These are phyloP conservation scores for Urocolius indicus DNA, from an alignment of 2,113 vertebrate genomes.

Conservation along the genomic window DNA sequence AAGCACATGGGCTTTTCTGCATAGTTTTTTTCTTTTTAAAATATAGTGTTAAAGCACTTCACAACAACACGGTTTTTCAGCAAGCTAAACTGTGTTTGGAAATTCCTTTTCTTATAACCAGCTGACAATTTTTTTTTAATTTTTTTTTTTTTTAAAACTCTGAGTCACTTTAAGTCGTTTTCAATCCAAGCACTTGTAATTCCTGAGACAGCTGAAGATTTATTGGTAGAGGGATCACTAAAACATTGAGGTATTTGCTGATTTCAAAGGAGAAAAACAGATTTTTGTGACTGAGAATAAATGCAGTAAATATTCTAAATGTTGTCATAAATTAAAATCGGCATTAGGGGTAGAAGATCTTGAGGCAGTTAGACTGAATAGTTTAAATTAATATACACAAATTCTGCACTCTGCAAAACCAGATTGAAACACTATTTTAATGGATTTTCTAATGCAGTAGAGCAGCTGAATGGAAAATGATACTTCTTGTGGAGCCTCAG, in stretches of 20 bases:
- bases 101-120: background rate
- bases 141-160: background rate
- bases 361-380: background rate
- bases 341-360: background rate
- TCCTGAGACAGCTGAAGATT: background rate
- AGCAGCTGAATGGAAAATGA: background rate
- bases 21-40: background rate
- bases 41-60: background rate
- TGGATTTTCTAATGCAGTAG: background rate
- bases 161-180: background rate
- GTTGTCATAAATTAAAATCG: conserved; percentile 21
- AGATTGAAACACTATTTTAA: background rate
- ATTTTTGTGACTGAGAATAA: background rate
- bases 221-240: background rate
- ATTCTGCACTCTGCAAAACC: background rate
- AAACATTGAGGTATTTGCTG: background rate
- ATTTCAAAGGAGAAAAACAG: background rate
- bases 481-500: background rate
- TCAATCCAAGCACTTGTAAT: background rate
- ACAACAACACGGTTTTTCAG: background rate
- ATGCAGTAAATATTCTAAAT: background rate
- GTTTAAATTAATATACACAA: background rate
- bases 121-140: background rate
- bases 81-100: background rate
- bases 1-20: background rate